Evolutionary conservation across 2,113 vertebrate species (phyloP).

Genomic region (Pygoscelis antarcticus): DNA sequence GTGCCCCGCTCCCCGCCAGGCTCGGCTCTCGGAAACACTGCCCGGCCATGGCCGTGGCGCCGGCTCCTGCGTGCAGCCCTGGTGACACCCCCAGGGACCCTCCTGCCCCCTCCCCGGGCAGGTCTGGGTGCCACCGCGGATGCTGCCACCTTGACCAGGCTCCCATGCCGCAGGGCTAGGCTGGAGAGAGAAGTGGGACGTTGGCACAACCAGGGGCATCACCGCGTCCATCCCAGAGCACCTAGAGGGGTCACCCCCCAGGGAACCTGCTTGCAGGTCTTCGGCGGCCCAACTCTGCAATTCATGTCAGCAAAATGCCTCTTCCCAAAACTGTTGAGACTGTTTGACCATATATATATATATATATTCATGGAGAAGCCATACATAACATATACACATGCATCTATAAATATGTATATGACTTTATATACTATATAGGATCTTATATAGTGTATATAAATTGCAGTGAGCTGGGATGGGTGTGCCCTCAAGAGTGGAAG

Average conservation of each 20-base stretch:
- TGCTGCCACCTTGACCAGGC: background rate
- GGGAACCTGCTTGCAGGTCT: background rate
- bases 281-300: background rate
- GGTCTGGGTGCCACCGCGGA: background rate
- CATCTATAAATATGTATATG: background rate
- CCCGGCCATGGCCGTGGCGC: background rate
- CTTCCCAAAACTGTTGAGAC: background rate
- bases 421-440: background rate
- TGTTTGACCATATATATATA: background rate
- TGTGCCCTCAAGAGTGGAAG: background rate
- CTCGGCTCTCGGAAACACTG: background rate
- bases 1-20: accelerated
- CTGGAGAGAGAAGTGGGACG: background rate
- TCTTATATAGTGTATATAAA: background rate
- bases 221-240: background rate
- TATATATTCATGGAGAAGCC: background rate
- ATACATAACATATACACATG: accelerated
- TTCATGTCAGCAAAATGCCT: background rate
- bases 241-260: background rate
- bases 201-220: accelerated
- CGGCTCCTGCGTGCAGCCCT: background rate
- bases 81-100: background rate
- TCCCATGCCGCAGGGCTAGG: background rate
- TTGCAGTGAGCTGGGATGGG: background rate
- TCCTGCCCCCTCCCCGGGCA: background rate